Base-by-base conservation (phyloP, 2,797 vertebrate genomes). In the Scyliorhinus canicula region DNA sequence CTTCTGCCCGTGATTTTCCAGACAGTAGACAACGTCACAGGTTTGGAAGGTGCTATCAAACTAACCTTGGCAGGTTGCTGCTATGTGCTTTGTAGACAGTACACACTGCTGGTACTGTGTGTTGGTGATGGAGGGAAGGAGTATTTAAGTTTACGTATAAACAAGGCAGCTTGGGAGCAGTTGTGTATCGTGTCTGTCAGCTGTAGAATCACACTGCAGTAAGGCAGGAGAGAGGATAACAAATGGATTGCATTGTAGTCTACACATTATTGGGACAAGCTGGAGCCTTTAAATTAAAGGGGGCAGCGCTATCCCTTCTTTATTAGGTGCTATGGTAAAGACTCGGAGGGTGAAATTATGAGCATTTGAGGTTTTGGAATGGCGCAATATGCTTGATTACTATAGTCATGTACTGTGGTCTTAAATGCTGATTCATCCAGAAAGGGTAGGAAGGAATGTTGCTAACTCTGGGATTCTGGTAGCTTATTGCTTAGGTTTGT, bases 211-310 rank as follows among this genome's bases (percentile, higher is more conserved):
- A 44, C 21, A 24, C 21, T 5, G 4, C 40, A 24, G 19, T 19
- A 24, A 21, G 57, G 88, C 8, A 4, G 21, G 21, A 21, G 3
- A 63, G 57, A 65, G 21, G 44, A n/a, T 40, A 21, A 12, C 60
- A 65, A 65, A 40, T 57, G 60, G 19, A 44, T 4, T 65, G 31
- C 44, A 63, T 19, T 57, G 60, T 91, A 91, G 35, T 40, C n/a
- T 57, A 14, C 52, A 52, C 55, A 55, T 28, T 88, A 19, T 16
- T 65, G 60, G 88, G 88, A 65, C n/a, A 44, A 44, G 2, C 60
- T 91, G 88, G 88, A 91, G 88, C 88, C 88, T 91, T 65, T 91
- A 65, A 91, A 65, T 91, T 44, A 65, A 40, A 91, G 60, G 44
- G 57, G 24, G n/a, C 88, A 65, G 24, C 40, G 28, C 40, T 65